Evolutionary conservation across 2,797 vertebrate species (phyloP), one percentile per base, ranked within the genome.

Genomic region (Sciurus carolinensis): DNA sequence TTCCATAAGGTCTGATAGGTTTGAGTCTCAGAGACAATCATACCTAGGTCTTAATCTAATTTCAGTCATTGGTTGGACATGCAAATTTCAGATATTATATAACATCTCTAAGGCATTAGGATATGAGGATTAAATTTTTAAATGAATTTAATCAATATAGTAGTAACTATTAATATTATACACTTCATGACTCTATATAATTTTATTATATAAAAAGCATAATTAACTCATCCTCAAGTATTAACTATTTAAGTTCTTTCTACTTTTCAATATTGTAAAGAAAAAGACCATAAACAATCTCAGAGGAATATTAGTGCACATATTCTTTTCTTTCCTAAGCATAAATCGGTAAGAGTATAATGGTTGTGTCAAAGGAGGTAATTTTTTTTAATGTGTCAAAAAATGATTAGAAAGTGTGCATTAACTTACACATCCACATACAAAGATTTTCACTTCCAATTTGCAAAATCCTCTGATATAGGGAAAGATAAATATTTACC

Each of bases 51-150:
- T 88, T 26, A 94, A 75, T 94, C 10, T 30, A 72, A 12, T 80
- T 59, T 75, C 62, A 93, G 30, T 84, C 7, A 50, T 15, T 57
- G 77, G 44, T 12, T 59, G 71, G 18, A 42, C 39, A 47, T 24
- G 64, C 59, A 15, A 3, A 14, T 90, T 96, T 81, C 47, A 73
- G 30, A 36, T 91, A 10, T n/a, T 71, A 3, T 79, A 44, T 24
- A 52, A 33, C 11, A 18, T 86, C 7, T 72, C 54, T 22, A 94
- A 77, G 33, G 2, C 18, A 39, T 39, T 73, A 82, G 22, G 1
- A 71, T 83, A 22, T 33, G 0, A 94, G 11, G 18, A 71, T 86
- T 87, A 90, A 94, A 85, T 75, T 85, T 87, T 79, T 42, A 92
- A 94, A 80, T 91, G 1, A 50, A 82, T 86, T 92, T 30, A 85